Evolutionary conservation across 23 tunicate genomes (phyloP).

Genomic region (Trididemnum miniatum): DNA sequence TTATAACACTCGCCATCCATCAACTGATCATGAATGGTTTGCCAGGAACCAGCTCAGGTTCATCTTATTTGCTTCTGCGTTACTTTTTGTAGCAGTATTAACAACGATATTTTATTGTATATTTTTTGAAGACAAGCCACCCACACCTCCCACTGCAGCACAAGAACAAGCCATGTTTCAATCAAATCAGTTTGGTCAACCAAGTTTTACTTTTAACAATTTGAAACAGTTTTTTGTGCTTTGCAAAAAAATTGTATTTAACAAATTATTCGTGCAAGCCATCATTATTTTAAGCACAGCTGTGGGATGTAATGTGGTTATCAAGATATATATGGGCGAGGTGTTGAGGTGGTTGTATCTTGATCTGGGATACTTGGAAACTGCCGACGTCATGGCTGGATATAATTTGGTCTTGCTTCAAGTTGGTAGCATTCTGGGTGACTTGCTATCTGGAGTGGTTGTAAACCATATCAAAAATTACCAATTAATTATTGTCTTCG

Average conservation of each 20-base stretch:
- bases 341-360: background rate
- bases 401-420: background rate
- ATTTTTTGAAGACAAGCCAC: background rate
- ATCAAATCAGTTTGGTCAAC: background rate
- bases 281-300: background rate
- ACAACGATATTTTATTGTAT: too few species aligned
- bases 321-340: background rate
- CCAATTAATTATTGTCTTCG: background rate
- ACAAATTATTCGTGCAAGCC: background rate
- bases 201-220: too few species aligned
- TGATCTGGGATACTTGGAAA: background rate
- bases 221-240: background rate
- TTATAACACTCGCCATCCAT: too few species aligned
- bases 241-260: background rate
- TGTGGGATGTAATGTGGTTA: background rate
- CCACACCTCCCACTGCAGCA: background rate
- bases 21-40: background rate
- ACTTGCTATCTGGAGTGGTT: background rate
- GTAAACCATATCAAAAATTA: background rate
- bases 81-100: background rate
- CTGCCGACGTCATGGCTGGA: background rate
- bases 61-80: background rate
- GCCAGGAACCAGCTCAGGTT: background rate
- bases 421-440: background rate
- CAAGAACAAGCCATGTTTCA: background rate